phyloP scores from a whole-genome alignment of 2,113 vertebrate genomes.

The Periophthalmus modestus region DNA sequence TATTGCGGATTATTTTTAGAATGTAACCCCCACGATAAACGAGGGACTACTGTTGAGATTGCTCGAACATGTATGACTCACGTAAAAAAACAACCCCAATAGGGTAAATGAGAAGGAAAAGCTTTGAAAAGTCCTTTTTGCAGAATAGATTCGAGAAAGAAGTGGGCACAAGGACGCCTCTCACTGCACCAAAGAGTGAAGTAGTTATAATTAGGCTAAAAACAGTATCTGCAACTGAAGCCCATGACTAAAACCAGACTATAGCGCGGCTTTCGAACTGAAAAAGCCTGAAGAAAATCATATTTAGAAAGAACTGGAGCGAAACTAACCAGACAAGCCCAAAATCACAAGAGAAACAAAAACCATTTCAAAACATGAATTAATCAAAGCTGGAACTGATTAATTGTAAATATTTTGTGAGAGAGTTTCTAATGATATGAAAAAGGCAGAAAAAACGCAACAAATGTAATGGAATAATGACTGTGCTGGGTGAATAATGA shows the following conservation, averaged over 20 bases:
- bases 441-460: background rate
- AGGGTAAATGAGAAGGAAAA: no score
- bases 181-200: no score
- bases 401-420: conserved; percentile 12
- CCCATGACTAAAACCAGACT: background rate
- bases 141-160: no score
- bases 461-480: conserved; percentile 4
- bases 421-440: conserved; percentile 6
- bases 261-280: background rate
- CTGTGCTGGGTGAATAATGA: background rate
- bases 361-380: conserved; percentile 6
- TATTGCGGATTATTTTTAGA: no score
- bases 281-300: background rate
- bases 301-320: background rate
- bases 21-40: no score
- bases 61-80: no score
- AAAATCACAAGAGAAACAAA: conserved; percentile 7
- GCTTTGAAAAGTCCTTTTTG: no score
- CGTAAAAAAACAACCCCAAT: no score
- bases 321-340: conserved; percentile 4
- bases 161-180: no score
- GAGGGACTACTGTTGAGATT: no score
- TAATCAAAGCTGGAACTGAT: conserved; percentile 9
- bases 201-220: no score
- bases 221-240: background rate